Percentiles rank a stretch among this genome's conserved stretches.
These are phyloP conservation scores for Ophion slaviceki DNA, from an alignment of 2,888 invertebrate genomes.

Conservation along the genomic window DNA sequence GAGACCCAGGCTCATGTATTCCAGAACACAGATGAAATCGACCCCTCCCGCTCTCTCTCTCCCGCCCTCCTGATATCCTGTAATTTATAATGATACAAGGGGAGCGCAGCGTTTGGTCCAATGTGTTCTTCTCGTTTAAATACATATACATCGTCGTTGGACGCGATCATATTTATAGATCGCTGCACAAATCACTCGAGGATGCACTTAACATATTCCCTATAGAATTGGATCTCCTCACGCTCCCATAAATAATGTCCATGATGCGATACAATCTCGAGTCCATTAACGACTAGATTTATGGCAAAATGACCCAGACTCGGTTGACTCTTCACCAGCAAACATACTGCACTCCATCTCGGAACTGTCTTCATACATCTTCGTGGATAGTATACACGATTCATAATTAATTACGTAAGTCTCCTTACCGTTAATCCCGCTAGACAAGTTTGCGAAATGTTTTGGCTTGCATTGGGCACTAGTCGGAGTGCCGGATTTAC, in stretches of 20 bases:
- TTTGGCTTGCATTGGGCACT: too few species aligned
- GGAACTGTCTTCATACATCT: background rate
- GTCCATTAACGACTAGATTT: background rate
- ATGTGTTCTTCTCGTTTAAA: conserved; percentile 15
- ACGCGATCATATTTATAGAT: conserved; percentile 5
- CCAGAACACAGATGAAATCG: conserved; percentile 45
- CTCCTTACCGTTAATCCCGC: too few species aligned
- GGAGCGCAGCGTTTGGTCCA: conserved; percentile 43
- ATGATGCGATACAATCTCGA: too few species aligned
- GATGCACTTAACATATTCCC: conserved; percentile 35
- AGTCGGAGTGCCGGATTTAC: too few species aligned
- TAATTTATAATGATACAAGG: conserved; percentile 53
- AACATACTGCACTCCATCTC: background rate
- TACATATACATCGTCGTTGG: background rate
- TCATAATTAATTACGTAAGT: too few species aligned
- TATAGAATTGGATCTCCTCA: conserved; percentile 12
- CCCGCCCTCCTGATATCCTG: conserved; percentile 50
- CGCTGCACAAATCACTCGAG: conserved; percentile 8
- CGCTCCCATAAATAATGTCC: conserved; percentile 23
- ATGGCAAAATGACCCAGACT: conserved; percentile 24
- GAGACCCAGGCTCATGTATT: conserved; percentile 53
- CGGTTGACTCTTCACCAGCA: conserved; percentile 4
- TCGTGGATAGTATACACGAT: too few species aligned
- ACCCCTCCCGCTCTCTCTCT: conserved; percentile 12
- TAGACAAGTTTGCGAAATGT: too few species aligned